phyloP scores from a whole-genome alignment of 2,113 vertebrate genomes.

The Petaurus breviceps region DNA sequence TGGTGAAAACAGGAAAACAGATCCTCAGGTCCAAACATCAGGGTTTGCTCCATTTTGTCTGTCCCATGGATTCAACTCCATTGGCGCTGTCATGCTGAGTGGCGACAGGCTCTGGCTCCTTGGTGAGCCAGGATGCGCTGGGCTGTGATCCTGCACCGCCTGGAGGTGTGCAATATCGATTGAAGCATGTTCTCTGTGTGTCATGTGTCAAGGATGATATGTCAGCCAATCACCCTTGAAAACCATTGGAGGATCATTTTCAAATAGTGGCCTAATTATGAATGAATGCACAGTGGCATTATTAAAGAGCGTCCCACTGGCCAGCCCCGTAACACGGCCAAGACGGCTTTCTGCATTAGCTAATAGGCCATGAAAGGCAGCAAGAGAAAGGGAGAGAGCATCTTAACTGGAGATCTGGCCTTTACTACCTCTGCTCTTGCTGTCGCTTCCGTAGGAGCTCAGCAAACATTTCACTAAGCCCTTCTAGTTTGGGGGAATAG shows the following conservation, averaged over 20 bases:
- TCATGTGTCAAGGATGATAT: slow-evolving; percentile 83
- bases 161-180: slow-evolving; percentile 64
- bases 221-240: slow-evolving; percentile 80
- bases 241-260: slow-evolving; percentile 64
- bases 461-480: background rate
- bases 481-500: background rate
- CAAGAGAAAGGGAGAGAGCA: background rate
- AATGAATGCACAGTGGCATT: slow-evolving; percentile 38
- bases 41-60: slow-evolving; percentile 23
- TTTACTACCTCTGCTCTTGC: background rate
- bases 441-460: background rate
- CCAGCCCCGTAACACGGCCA: background rate
- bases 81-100: slow-evolving; percentile 52
- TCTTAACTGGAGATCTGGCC: background rate
- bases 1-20: background rate
- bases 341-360: background rate
- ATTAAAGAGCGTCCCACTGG: background rate
- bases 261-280: slow-evolving; percentile 54
- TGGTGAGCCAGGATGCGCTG: slow-evolving; percentile 42
- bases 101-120: slow-evolving; percentile 37
- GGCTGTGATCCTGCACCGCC: slow-evolving; percentile 59
- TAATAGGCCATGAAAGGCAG: background rate
- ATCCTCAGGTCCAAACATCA: slow-evolving; percentile 7
- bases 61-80: slow-evolving; percentile 10
- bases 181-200: slow-evolving; percentile 79